Evolutionary conservation across 2,113 vertebrate genomes (phyloP).

Genomic region (Sceloporus tristichus): DNA sequence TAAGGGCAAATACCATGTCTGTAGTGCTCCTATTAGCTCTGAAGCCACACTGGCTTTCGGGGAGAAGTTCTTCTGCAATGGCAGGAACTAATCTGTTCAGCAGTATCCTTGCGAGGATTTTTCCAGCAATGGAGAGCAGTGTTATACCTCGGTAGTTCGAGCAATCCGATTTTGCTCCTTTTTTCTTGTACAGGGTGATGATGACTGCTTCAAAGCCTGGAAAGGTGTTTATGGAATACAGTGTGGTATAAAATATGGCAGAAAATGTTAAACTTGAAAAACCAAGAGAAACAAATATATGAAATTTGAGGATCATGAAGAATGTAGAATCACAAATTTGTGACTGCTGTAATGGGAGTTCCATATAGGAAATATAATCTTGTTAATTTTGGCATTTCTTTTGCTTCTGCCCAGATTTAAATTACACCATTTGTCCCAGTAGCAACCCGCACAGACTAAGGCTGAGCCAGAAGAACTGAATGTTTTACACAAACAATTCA

Average conservation of each 20-base stretch:
- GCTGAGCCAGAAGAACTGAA: neutral
- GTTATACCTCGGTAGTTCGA: too few relatives aligned
- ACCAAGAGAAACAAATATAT: neutral
- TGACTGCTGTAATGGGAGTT: slow-evolving; percentile 3
- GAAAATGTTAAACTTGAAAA: neutral
- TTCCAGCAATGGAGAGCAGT: too few relatives aligned
- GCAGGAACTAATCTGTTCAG: too few relatives aligned
- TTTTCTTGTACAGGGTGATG: too few relatives aligned
- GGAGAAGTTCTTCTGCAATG: too few relatives aligned
- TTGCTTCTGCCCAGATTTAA: neutral
- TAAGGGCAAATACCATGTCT: too few relatives aligned
- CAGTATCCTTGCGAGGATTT: too few relatives aligned
- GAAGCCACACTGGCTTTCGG: too few relatives aligned
- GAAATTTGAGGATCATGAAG: neutral
- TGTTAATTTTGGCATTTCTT: neutral
- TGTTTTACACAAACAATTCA: neutral
- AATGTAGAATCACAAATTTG: slow-evolving; percentile 4
- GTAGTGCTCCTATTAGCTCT: too few relatives aligned
- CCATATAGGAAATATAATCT: slow-evolving; percentile 7
- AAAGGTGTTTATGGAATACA: neutral
- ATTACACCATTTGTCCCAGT: neutral
- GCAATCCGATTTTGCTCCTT: too few relatives aligned
- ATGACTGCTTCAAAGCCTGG: too few relatives aligned
- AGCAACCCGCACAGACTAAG: neutral
- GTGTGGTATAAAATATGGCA: slow-evolving; percentile 6